A percentile compares a stretch with the other conserved stretches of the same genome.
Evolutionary conservation across 2,113 vertebrate genomes (phyloP).

Genomic region (Hippoglossus stenolepis): DNA sequence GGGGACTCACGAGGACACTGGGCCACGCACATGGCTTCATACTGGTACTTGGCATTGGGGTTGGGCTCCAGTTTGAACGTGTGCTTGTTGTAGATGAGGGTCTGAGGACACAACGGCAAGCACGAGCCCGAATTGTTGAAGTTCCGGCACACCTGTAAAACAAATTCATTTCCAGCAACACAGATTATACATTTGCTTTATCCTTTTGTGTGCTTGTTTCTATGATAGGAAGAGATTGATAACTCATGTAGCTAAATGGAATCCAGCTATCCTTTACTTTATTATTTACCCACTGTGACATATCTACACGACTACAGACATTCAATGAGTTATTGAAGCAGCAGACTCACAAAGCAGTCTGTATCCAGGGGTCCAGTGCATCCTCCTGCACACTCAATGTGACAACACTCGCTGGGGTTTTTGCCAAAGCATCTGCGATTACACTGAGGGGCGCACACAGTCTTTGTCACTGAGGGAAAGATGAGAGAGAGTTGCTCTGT

Average conservation of each 20-base stretch:
- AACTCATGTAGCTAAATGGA: too few species aligned
- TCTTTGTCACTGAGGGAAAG: constrained; percentile 89
- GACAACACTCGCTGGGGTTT: constrained; percentile 91
- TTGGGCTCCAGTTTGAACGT: constrained; percentile 93
- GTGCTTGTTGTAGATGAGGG: constrained; percentile 92
- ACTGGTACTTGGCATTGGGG: constrained; percentile 94
- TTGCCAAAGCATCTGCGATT: constrained; percentile 92
- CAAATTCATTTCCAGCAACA: not conserved
- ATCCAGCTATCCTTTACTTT: too few species aligned
- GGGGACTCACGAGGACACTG: constrained; percentile 88
- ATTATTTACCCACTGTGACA: not conserved
- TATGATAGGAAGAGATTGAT: not conserved
- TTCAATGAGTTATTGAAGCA: not conserved
- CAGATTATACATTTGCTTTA: not conserved
- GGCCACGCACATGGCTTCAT: constrained; percentile 90
- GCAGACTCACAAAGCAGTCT: constrained; percentile 90
- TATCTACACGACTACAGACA: not conserved
- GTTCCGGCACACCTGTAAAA: constrained; percentile 88
- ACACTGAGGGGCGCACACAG: constrained; percentile 92
- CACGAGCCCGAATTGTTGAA: constrained; percentile 94
- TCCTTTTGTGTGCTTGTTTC: not conserved
- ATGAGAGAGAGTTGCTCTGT: not conserved
- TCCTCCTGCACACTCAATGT: constrained; percentile 92
- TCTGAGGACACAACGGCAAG: constrained; percentile 88
- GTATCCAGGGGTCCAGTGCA: constrained; percentile 89